Percentiles rank a stretch among this genome's conserved stretches.
phyloP scores from a whole-genome alignment of 2,797 vertebrate species.

The Eidolon dupreanum region DNA sequence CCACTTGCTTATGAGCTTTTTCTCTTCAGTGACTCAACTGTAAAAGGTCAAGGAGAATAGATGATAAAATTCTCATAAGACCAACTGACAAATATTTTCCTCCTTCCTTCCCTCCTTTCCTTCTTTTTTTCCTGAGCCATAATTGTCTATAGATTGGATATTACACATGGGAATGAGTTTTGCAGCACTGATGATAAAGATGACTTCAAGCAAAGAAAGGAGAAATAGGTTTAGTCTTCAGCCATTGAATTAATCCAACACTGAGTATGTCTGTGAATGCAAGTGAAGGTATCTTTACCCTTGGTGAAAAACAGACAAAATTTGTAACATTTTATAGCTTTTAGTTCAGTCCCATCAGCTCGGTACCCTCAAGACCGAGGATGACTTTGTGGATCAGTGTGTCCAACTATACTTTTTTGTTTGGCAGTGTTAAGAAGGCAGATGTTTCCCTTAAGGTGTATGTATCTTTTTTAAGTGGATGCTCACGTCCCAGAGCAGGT shows the following conservation, averaged over 20 bases:
- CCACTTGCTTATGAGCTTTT: not conserved
- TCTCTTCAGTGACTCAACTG: not conserved
- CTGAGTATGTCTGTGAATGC: not conserved
- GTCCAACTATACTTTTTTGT: not conserved
- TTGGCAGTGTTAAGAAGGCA: not conserved
- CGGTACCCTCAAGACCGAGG: not conserved
- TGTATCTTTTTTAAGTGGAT: not conserved
- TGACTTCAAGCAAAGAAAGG: not conserved
- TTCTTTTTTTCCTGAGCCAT: not conserved
- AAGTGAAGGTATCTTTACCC: not conserved
- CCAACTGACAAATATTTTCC: not conserved
- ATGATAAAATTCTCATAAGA: conserved; percentile 25
- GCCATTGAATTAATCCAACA: not conserved
- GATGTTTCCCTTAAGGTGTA: not conserved
- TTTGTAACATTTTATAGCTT: not conserved
- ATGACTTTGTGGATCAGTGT: not conserved
- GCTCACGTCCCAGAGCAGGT: not conserved
- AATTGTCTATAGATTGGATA: not conserved
- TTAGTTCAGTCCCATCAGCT: not conserved
- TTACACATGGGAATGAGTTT: not conserved
- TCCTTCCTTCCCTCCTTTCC: not conserved
- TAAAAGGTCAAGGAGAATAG: conserved; percentile 26
- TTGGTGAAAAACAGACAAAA: not conserved
- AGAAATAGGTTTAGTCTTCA: not conserved
- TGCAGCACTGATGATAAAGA: not conserved